phyloP scores from a whole-genome alignment of 2,113 vertebrate genomes.

The Mixornis gularis region DNA sequence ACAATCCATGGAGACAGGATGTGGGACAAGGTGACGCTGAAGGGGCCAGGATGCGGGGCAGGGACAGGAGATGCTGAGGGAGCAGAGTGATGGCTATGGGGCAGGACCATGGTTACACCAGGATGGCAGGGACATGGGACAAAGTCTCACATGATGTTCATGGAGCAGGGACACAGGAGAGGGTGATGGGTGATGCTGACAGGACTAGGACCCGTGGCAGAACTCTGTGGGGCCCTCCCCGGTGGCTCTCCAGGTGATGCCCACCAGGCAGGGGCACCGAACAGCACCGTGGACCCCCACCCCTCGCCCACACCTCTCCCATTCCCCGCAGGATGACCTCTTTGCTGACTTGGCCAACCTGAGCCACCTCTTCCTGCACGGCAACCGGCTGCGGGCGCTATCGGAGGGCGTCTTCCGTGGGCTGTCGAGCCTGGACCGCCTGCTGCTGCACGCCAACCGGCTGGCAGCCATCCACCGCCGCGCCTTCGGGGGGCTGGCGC shows the following conservation, averaged over 20 bases:
- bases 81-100: neutral
- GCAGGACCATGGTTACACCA: neutral
- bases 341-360: no score
- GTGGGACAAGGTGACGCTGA: fast-evolving
- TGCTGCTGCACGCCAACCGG: no score
- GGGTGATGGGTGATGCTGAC: fast-evolving
- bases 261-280: neutral
- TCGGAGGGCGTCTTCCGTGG: no score
- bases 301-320: no score
- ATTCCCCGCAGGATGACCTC: no score
- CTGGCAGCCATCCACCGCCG: no score
- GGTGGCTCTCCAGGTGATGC: fast-evolving
- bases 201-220: fast-evolving
- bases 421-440: no score
- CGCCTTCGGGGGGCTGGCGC: no score
- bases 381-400: no score
- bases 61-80: neutral
- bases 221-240: neutral
- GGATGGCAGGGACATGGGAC: fast-evolving
- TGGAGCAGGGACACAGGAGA: fast-evolving
- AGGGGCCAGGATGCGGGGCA: fast-evolving
- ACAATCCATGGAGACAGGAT: fast-evolving
- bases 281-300: no score
- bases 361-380: no score
- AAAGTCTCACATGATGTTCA: fast-evolving